Base-by-base conservation (phyloP, 2,797 vertebrate genomes). In the Synanceia verrucosa region DNA sequence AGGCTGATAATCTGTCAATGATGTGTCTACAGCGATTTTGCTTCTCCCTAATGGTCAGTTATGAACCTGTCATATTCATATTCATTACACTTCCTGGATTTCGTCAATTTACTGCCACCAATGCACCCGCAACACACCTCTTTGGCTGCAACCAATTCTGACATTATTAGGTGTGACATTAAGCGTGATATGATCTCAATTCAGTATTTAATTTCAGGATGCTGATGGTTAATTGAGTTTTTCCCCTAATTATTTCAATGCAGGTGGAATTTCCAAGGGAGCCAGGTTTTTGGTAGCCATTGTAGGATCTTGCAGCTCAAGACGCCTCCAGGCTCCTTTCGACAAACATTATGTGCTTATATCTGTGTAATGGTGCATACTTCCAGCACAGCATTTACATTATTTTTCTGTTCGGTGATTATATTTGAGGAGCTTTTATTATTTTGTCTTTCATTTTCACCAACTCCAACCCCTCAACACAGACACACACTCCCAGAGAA, bases 371-470 rank as follows among this genome's bases (percentile, higher is more conserved):
- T 37, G 61, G 16, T 75, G 55, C 33, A 1, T 41, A 23, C 50
- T 14, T 29, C 0, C 59, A 36, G 41, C 37, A 0, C 19, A 36
- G 29, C 53, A 63, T 55, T 53, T 55, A 1, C 39, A 24, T 26
- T 5, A 11, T 12, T 70, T 72, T 63, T 79, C 6, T 53, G 18
- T 43, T 79, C 28, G 43, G 3, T 71, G 48, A 78, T 82, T 79
- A 53, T 66, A 52, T 46, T 56, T 64, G 14, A 67, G 59, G 19
- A 75, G 37, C 68, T 66, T 68, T 80, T 43, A 61, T 39, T 50
- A 39, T 41, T 26, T 57, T 67, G 18, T 72, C 47, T 70, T 48
- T 52, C 21, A 57, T 47, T 67, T 4, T 0, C 37, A 67, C 33
- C 37, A 74, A 65, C 64, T 31, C 33, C 64, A 29, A 26, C 44